Percentiles rank a stretch among this genome's conserved stretches.
These are phyloP conservation scores for Branchellion lobata DNA, from an alignment of 2,888 invertebrate species.

Conservation along the genomic window DNA sequence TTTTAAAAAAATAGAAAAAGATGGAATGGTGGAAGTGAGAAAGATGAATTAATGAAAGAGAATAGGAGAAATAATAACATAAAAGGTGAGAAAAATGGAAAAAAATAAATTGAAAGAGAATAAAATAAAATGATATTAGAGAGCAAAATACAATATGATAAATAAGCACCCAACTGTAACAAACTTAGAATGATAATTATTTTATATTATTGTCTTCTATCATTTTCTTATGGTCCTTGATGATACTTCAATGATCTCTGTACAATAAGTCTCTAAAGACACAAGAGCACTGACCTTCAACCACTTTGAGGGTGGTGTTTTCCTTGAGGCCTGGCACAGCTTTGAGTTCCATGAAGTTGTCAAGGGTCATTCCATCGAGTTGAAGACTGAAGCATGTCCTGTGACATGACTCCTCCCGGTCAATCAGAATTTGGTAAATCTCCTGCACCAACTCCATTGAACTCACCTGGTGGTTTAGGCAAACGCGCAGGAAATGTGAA, in stretches of 20 bases:
- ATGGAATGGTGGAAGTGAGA: neutral
- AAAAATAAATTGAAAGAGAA: no score
- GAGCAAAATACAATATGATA: no score
- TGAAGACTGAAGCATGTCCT: conserved; percentile 96
- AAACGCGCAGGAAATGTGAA: neutral
- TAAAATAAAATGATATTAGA: no score
- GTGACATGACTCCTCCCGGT: conserved; percentile 96
- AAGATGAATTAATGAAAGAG: neutral
- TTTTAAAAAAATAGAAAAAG: neutral
- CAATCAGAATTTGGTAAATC: conserved; percentile 96
- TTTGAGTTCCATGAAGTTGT: conserved; percentile 96
- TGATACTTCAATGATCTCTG: no score
- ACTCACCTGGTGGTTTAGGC: conserved; percentile 73
- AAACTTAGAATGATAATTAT: no score
- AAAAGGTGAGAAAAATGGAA: no score
- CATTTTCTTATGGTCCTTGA: no score
- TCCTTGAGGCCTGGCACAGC: conserved; percentile 92
- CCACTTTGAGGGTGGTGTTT: conserved; percentile 83
- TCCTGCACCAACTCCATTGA: conserved; percentile 93
- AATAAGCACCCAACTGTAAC: no score
- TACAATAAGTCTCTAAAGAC: no score
- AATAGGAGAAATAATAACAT: no score
- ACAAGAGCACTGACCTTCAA: conserved; percentile 63
- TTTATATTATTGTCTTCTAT: no score
- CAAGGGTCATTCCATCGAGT: conserved; percentile 82